Conservation (phyloP, 2,797 vertebrate genomes). For the Centroberyx gerrardi region DNA sequence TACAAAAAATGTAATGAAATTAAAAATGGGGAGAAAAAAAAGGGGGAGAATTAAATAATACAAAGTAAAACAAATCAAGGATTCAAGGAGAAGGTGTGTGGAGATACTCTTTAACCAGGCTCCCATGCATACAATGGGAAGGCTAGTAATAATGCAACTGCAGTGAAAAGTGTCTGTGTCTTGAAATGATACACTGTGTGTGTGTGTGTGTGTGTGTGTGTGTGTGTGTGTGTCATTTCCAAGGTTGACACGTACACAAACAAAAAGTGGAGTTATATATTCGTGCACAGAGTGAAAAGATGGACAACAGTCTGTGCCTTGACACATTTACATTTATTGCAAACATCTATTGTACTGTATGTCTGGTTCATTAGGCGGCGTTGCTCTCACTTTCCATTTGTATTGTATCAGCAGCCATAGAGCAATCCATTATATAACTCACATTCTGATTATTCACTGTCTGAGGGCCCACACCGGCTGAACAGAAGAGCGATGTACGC, state of each 20-base stretch:
- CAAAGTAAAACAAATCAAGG: too few relatives aligned
- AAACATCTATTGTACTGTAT: constrained; percentile 51
- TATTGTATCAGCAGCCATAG: constrained; percentile 50
- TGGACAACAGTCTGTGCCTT: constrained; percentile 41
- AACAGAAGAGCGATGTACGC: constrained; percentile 40
- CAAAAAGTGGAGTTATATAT: constrained; percentile 42
- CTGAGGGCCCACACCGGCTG: constrained; percentile 16
- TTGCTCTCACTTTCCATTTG: constrained; percentile 60
- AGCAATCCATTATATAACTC: constrained; percentile 60
- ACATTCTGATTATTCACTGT: constrained; percentile 64
- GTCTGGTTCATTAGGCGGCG: constrained; percentile 63
- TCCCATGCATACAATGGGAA: not conserved
- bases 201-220: constrained; percentile 34
- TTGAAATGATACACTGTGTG: constrained; percentile 31
- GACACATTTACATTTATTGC: constrained; percentile 60
- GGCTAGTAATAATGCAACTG: constrained; percentile 10
- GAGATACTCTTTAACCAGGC: constrained; percentile 1
- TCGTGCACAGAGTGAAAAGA: constrained; percentile 47
- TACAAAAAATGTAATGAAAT: too few relatives aligned
- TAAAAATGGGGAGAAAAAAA: too few relatives aligned
- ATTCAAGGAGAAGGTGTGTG: too few relatives aligned
- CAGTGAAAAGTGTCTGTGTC: constrained; percentile 7
- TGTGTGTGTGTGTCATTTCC: constrained; percentile 46
- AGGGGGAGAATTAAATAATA: too few relatives aligned
- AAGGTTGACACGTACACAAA: constrained; percentile 26